Base-by-base conservation (phyloP, 64 coral and sea anemone genomes). In the Montipora sp. region DNA sequence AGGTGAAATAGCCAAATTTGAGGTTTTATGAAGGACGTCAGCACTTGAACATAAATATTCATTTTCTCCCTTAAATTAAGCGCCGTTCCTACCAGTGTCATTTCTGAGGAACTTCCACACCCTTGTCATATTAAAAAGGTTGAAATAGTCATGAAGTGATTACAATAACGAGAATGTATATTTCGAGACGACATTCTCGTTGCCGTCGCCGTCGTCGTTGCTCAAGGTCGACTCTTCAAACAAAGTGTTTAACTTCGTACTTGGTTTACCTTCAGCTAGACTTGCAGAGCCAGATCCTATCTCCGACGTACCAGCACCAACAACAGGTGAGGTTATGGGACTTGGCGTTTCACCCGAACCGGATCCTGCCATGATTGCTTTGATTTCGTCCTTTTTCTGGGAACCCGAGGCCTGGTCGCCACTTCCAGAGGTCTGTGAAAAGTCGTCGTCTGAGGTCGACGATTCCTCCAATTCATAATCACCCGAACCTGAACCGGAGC, bases 201-300 rank as follows among this genome's bases (percentile, higher is more conserved):
- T 36, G 36, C 36, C 36, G 36, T 36, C 36, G 36, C 36, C 36
- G 36, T 36, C 36, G 36, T 36, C 36, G 36, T 2, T 36, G 36
- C 36, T 36, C 0, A 36, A 0, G 36, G 36, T 0, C 36, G 36
- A 36, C 36, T 36, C 36, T 36, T 36, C 36, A 57, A 57, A 57
- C 11, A 57, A 4, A 57, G 11, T 8, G 45, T 47, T 47, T 13
- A 46, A 46, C 74, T 3, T 0, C 45, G 60, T 16, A 44, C 24
- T 14, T 24, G 48, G 20, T 49, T 87, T 70, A 70, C 50, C 84
- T 87, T 96, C 95, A 71, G 95, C 95, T 15, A 96, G 75, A 55
- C 93, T 93, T 22, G 60, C 82, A 16, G 81, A 92, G 10, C 95
- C 95, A 27, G 95, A 96, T 14, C 92, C 95, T 19, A 89, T 94